These are phyloP conservation scores for Motacilla alba DNA, from an alignment of 2,113 vertebrate species.

Conservation along the genomic window DNA sequence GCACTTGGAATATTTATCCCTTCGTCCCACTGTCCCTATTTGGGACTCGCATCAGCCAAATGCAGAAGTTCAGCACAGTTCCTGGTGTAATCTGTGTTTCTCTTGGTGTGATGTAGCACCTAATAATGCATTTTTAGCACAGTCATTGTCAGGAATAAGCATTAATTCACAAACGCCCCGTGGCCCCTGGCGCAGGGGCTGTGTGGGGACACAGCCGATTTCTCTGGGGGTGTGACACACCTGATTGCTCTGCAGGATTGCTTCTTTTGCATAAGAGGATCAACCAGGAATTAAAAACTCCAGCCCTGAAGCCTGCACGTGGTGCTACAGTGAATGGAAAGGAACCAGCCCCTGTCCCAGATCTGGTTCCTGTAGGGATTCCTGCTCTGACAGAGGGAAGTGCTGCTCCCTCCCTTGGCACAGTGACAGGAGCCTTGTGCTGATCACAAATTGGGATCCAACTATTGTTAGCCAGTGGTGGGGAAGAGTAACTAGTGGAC, in stretches of 20 bases:
- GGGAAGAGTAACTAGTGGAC: neutral
- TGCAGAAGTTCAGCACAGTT: neutral
- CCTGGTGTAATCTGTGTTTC: neutral
- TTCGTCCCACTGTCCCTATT: neutral
- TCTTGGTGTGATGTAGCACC: neutral
- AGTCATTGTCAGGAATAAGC: neutral
- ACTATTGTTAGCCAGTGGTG: fast-evolving
- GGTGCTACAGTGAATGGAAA: neutral
- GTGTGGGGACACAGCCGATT: neutral
- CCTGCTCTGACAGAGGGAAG: neutral
- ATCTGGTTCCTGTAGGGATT: neutral
- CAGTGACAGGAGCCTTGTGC: fast-evolving
- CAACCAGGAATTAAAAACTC: neutral
- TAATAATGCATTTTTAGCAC: neutral
- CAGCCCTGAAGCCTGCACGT: fast-evolving
- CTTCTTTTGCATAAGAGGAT: neutral
- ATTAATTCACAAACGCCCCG: neutral
- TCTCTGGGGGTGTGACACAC: neutral
- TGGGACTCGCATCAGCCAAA: neutral
- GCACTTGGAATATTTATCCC: neutral
- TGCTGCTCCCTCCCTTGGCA: neutral
- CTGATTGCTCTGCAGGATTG: neutral
- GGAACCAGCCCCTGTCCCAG: neutral
- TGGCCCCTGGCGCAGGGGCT: neutral
- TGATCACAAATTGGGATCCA: neutral